These are phyloP conservation scores for Notoglanidium macrostoma DNA, from an alignment of 2,797 vertebrate species.

Conservation along the genomic window DNA sequence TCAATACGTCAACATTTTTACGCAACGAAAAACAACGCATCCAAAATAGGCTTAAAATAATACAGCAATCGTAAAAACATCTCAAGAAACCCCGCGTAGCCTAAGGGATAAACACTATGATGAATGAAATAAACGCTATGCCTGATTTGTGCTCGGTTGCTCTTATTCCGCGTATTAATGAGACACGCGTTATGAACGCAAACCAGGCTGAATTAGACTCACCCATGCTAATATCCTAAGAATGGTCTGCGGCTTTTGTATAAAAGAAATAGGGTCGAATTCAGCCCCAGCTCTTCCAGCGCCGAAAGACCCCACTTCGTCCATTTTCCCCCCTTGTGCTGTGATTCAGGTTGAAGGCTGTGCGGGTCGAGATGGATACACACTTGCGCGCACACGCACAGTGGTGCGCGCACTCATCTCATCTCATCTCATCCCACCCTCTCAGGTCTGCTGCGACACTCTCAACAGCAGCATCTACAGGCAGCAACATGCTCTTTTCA, in stretches of 20 bases:
- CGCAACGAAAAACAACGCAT: slow-evolving; percentile 12
- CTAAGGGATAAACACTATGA: not conserved
- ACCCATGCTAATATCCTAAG: slow-evolving; percentile 88
- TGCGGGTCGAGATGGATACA: slow-evolving; percentile 57
- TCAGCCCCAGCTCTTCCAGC: slow-evolving; percentile 86
- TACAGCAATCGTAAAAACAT: not conserved
- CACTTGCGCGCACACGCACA: slow-evolving; percentile 31
- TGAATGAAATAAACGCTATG: not conserved
- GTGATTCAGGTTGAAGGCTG: slow-evolving; percentile 56
- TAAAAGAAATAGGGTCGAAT: slow-evolving; percentile 86
- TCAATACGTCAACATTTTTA: slow-evolving; percentile 29
- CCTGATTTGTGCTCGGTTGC: not conserved
- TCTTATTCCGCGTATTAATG: not conserved
- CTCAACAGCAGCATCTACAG: slow-evolving; percentile 53
- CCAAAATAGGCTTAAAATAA: not conserved
- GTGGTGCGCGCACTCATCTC: slow-evolving; percentile 34
- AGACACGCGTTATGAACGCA: not conserved
- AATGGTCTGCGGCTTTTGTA: slow-evolving; percentile 90
- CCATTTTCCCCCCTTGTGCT: slow-evolving; percentile 79
- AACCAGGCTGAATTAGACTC: slow-evolving; percentile 64
- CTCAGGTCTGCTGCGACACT: slow-evolving; percentile 20
- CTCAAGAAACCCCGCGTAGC: not conserved
- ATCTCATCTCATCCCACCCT: not conserved
- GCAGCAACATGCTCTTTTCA: slow-evolving; percentile 3
- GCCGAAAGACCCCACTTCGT: slow-evolving; percentile 93